Percentiles rank a stretch among this genome's conserved stretches.
These are phyloP conservation scores for Tinea pellionella DNA, from an alignment of 2,888 invertebrate species.

Conservation along the genomic window DNA sequence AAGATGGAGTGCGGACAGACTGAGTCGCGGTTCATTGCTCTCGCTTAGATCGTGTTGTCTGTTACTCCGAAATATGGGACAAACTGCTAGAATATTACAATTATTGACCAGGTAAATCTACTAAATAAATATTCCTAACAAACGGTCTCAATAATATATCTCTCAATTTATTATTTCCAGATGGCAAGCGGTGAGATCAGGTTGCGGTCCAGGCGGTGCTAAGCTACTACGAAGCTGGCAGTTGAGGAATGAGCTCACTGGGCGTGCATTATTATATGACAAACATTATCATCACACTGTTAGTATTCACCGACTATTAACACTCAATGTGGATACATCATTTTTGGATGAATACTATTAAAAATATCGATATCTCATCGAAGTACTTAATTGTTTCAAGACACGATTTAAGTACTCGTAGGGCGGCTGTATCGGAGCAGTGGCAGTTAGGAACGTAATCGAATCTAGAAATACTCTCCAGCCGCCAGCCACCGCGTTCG, in stretches of 20 bases:
- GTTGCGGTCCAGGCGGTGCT: constrained; percentile 17
- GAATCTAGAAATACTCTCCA: too few relatives aligned
- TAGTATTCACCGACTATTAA: too few relatives aligned
- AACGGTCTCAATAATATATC: too few relatives aligned
- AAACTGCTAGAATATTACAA: constrained; percentile 74
- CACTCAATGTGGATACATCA: too few relatives aligned
- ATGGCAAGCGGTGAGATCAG: constrained; percentile 32
- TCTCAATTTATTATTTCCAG: neutral
- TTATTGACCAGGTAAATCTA: constrained; percentile 73
- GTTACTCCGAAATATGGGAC: constrained; percentile 71
- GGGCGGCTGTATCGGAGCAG: too few relatives aligned
- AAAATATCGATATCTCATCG: too few relatives aligned
- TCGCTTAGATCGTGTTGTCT: constrained; percentile 72
- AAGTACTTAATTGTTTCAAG: too few relatives aligned
- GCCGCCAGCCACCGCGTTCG: too few relatives aligned
- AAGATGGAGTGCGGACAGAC: constrained; percentile 37
- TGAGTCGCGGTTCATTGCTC: constrained; percentile 67
- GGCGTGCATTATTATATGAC: constrained; percentile 49
- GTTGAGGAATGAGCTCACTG: constrained; percentile 48
- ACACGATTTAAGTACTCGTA: too few relatives aligned
- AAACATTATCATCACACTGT: constrained; percentile 28
- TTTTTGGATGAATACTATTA: too few relatives aligned
- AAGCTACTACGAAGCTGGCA: constrained; percentile 52
- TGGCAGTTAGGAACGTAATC: too few relatives aligned
- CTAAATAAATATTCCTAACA: too few relatives aligned